Percentiles rank a stretch among this genome's conserved stretches.
phyloP scores from a whole-genome alignment of 2,113 vertebrate genomes.

The Gymnobelideus leadbeateri region DNA sequence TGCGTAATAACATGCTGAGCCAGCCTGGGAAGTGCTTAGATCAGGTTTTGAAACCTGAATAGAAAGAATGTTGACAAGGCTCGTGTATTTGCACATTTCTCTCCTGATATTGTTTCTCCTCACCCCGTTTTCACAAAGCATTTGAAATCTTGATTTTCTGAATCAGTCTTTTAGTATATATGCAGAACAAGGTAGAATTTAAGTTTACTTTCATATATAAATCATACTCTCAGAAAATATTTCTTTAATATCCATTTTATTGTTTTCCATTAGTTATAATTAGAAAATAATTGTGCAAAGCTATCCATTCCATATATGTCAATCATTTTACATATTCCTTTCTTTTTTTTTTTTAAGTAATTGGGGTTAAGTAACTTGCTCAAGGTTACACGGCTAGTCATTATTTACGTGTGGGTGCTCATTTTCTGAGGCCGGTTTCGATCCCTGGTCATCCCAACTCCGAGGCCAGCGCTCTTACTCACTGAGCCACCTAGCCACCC shows the following conservation, averaged over 20 bases:
- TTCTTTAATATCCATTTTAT: slow-evolving; percentile 38
- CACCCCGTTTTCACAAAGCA: slow-evolving; percentile 38
- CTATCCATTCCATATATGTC: not conserved
- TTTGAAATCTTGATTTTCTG: slow-evolving; percentile 27
- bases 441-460: too few species aligned
- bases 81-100: slow-evolving; percentile 49
- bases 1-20: not conserved
- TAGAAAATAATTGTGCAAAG: slow-evolving; percentile 51
- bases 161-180: slow-evolving; percentile 22
- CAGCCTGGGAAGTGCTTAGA: slow-evolving; percentile 14
- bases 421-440: too few species aligned
- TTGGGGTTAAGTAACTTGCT: too few species aligned
- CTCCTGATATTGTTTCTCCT: slow-evolving; percentile 51
- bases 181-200: slow-evolving; percentile 56
- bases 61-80: not conserved
- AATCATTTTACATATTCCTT: slow-evolving; percentile 47
- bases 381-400: too few species aligned
- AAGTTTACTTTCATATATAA: slow-evolving; percentile 61
- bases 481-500: too few species aligned
- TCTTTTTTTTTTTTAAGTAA: too few species aligned
- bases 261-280: slow-evolving; percentile 46
- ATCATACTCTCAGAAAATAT: slow-evolving; percentile 39
- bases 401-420: too few species aligned
- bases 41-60: slow-evolving; percentile 45
- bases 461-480: too few species aligned